These are phyloP conservation scores for Sebastolobus altivelis DNA, from an alignment of 2,797 vertebrate genomes.

Conservation along the genomic window DNA sequence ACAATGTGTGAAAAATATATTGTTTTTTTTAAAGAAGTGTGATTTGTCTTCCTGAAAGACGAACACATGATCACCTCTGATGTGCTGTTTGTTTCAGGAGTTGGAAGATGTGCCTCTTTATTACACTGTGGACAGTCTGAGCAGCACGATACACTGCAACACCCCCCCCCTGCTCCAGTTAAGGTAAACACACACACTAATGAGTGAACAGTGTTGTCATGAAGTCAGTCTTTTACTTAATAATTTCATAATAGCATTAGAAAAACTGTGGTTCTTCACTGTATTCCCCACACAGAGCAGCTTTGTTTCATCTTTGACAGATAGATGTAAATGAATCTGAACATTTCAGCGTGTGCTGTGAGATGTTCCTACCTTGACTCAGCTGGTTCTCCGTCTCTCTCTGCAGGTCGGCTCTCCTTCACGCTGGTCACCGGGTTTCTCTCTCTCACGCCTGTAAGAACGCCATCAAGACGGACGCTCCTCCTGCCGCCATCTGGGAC, in stretches of 20 bases:
- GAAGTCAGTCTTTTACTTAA: no score
- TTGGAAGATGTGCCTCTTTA: constrained; percentile 91
- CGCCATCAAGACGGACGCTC: constrained; percentile 91
- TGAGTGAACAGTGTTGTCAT: no score
- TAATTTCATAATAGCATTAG: no score
- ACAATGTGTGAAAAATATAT: not conserved
- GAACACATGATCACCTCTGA: not conserved
- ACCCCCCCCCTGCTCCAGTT: constrained; percentile 84
- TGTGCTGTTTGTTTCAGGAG: constrained; percentile 83
- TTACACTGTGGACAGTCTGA: constrained; percentile 90
- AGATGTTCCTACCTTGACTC: not conserved
- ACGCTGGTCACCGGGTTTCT: constrained; percentile 91
- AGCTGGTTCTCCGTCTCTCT: not conserved
- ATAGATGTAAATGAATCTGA: no score
- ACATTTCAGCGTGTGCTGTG: no score
- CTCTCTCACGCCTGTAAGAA: constrained; percentile 94
- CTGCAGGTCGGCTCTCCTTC: constrained; percentile 90
- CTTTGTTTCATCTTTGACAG: no score
- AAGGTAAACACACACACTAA: constrained; percentile 43
- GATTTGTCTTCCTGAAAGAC: not conserved
- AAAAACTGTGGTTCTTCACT: no score
- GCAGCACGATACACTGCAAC: constrained; percentile 90
- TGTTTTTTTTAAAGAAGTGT: no score
- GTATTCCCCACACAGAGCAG: no score
- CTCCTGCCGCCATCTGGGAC: constrained; percentile 89